Evolutionary conservation across 2,113 vertebrate species (phyloP).

Genomic region (Ciconia stormi): DNA sequence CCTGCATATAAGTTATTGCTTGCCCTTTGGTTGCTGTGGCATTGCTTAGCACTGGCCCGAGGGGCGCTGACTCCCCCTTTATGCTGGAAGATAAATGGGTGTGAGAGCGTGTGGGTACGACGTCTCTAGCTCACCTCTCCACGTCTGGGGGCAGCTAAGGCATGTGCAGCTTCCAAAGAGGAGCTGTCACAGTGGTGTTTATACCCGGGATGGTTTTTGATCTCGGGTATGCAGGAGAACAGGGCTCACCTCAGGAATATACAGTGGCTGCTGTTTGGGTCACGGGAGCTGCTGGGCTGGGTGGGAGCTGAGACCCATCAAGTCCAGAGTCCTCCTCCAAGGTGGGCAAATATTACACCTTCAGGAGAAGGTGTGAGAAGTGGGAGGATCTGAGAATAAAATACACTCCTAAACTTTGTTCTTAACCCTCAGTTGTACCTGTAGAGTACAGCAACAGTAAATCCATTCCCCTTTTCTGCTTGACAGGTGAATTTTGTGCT

Average conservation of each 20-base stretch:
- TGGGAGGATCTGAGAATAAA: background rate
- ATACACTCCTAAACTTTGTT: fast-evolving
- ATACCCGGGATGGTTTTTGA: background rate
- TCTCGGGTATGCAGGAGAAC: background rate
- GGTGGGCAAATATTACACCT: background rate
- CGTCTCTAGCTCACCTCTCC: background rate
- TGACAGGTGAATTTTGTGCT: background rate
- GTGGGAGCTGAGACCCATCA: background rate
- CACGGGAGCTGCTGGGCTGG: background rate
- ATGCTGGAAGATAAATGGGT: fast-evolving
- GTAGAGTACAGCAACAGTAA: background rate
- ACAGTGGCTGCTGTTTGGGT: background rate
- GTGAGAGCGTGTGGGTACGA: background rate
- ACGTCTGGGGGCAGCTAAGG: background rate
- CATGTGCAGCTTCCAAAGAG: background rate
- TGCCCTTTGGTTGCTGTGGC: background rate
- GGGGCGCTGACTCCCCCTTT: background rate
- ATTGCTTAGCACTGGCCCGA: background rate
- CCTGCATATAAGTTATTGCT: fast-evolving
- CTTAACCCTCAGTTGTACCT: background rate
- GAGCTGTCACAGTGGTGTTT: background rate
- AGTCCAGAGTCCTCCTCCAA: background rate
- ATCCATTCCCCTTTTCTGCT: background rate
- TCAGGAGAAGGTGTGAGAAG: background rate
- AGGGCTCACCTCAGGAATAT: fast-evolving